Evolutionary conservation across 2,113 vertebrate genomes (phyloP), one percentile per base, ranked within the genome.

Genomic region (Gnathonemus echidnorhynchus): DNA sequence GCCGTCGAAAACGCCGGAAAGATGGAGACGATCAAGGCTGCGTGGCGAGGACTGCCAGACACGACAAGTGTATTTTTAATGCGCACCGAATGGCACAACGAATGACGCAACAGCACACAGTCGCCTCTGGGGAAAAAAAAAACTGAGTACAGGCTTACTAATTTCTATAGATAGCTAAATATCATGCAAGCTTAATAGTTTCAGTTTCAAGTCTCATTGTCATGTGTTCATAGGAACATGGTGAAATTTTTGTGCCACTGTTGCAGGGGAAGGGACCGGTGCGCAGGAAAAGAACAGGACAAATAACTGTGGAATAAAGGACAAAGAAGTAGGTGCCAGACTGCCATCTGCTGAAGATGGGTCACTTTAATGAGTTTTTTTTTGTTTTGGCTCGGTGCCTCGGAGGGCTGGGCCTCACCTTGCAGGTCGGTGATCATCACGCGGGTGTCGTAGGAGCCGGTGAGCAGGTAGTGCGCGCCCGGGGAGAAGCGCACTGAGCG

Each of bases 401-500:
- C 11, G 5, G 39, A 3, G 77, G 27, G 80, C 24, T 0, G 45
- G 45, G 39, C 49, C 49, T 93, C 95, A 99, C 98, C 98, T 98
- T 99, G 98, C 35, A 99, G 95, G 93, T 99, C 98, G 92, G 97
- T 97, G 94, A 99, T 96, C 90, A 98, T 98, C 91, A 99, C 98
- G 93, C 98, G 98, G 92, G 96, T 97, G 93, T 99, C 98, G 0
- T 99, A 99, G 45, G 98, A 99, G 84, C 98, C 98, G 0, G 98
- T 99, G 50, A 99, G 97, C 94, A 99, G 94, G 93, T 99, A 99
- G 94, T 98, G 98, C 0, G 98, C 98, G 31, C 98, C 98, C 0
- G 98, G 98, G 0, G 98, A 99, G 94, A 99, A 99, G 85, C 98
- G 96, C 15, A 99, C 97, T 0, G 98, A 99, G 42, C 98, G 97